Base-by-base conservation (phyloP, 2,797 vertebrate species). In the Thripadectes ignobilis region DNA sequence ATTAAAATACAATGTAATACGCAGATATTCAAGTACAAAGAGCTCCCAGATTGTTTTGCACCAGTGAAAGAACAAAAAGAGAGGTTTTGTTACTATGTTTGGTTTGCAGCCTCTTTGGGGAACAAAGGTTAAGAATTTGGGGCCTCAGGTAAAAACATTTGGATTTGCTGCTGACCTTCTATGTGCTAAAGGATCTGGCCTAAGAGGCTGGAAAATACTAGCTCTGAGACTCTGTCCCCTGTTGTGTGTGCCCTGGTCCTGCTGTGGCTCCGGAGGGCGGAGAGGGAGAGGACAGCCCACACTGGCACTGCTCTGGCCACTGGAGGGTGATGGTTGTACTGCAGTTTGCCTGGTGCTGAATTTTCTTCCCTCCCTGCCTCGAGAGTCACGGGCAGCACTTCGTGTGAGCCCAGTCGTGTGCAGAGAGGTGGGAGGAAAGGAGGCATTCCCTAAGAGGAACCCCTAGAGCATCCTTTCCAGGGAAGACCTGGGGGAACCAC, bases 21-120 rank as follows among this genome's bases (percentile, higher is more conserved):
- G 0, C 27, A 72, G 75, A 14, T 18, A 89, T 89, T 96, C 93
- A 91, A 94, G 96, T 94, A 93, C 87, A 57, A 66, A 51, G 30
- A 61, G 51, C 59, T 77, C 61, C 69, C 8, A 21, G 43, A n/a
- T 39, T 5, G 38, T 18, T 63, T 85, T 61, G 76, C 68, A 61
- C 34, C 65, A 19, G 32, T 16, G 58, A 20, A 73, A 92, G 55
- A 93, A 52, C 1, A 6, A 20, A 51, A 76, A 36, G 5, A 29
- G 77, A 68, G 59, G 12, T 62, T 92, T 65, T 29, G 82, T 21
- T 27, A 23, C 55, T 14, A 29, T 14, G 38, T 41, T 92, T 49
- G 76, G 32, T 73, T 62, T 86, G 77, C 82, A 92, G 94, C 85
- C 57, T 46, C 69, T 36, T 22, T 4, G 7, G 85, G 92, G 94